Base-by-base conservation (phyloP, 2,113 vertebrate species). In the Sarotherodon lohbergeri region DNA sequence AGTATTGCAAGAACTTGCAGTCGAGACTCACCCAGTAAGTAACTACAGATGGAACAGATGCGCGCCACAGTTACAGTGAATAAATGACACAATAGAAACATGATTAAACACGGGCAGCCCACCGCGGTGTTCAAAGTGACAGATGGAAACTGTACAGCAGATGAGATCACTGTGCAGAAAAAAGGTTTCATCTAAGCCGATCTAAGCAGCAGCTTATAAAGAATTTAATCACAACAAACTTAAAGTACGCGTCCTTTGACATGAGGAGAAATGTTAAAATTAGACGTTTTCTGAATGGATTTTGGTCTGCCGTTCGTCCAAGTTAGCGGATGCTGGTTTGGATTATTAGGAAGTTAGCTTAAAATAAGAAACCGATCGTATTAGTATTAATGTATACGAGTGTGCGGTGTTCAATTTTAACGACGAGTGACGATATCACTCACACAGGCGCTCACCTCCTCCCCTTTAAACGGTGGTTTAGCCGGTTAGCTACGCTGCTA, bases 401-500 rank as follows among this genome's bases (percentile, higher is more conserved):
- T 4, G 13, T 46, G 68, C 14, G 4, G 22, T 16, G 43, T 78
- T 12, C 16, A 12, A 19, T 1, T 3, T 50, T 78, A 50, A 32
- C 68, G 13, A 17, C 11, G 4, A 48, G 41, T 10, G 2, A 27
- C 24, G 43, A 52, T 39, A 79, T 22, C 52, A 10, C 17, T 39
- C 1, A n/a, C 22, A 29, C 36, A 6, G 82, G 10, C 5, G 63
- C 52, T 84, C 36, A 54, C 59, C 36, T 50, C 71, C 9, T 50
- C 16, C 43, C 43, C 24, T 50, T 24, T 68, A 63, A 17, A 19
- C 32, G 0, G 39, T 56, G 24, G 19, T 2, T 50, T 86, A 84
- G 79, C 82, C 6, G 4, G 1, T 80, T 91, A 89, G 85, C 88
- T 41, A 9, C 4, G 7, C 2, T 14, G 92, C 57, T 91, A 93